Conservation (phyloP, 2,888 invertebrate species). For the Dryobotodes eremita region DNA sequence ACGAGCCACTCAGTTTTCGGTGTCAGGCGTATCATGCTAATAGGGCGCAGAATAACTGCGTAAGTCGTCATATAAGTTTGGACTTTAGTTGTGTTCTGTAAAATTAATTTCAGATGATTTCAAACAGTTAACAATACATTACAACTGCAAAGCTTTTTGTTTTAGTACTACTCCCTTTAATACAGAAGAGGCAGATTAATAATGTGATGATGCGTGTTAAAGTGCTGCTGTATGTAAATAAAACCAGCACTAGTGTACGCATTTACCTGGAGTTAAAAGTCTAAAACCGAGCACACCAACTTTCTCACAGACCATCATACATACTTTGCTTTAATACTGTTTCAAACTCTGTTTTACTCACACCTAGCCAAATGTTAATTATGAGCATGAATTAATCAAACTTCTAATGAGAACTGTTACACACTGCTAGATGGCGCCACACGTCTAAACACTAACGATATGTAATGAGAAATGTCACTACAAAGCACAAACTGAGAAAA, state of each 20-base stretch:
- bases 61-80: too few species aligned
- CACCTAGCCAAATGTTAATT: conserved; percentile 43
- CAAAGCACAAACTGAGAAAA: background rate
- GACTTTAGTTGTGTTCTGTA: background rate
- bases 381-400: conserved; percentile 33
- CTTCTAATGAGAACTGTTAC: background rate
- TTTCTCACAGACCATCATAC: conserved; percentile 12
- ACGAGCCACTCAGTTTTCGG: background rate
- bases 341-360: conserved; percentile 38
- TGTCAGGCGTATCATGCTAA: background rate
- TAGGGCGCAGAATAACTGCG: background rate
- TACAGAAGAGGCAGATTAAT: background rate
- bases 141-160: background rate
- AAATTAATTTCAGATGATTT: background rate
- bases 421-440: conserved; percentile 42
- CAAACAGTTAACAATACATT: background rate
- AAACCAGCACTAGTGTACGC: background rate
- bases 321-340: conserved; percentile 27
- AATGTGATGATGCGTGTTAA: background rate
- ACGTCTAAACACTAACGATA: background rate
- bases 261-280: background rate
- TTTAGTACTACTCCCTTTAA: background rate
- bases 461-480: too few species aligned
- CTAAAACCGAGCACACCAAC: background rate
- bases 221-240: background rate